These are phyloP conservation scores for Pantelozetes paolii DNA, from an alignment of 2,888 invertebrate genomes.

Conservation along the genomic window DNA sequence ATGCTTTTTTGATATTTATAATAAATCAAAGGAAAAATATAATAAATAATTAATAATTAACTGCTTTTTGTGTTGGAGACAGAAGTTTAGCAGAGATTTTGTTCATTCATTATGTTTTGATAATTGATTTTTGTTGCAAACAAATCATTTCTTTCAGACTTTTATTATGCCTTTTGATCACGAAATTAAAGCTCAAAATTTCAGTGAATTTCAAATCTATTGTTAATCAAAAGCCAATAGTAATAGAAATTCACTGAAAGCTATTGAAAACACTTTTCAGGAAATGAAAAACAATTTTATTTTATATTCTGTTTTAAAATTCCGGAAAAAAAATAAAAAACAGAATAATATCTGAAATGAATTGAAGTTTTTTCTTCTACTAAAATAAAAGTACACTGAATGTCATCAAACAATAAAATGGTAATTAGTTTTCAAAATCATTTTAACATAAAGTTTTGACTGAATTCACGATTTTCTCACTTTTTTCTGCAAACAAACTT, in stretches of 20 bases:
- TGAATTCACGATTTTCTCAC: not conserved
- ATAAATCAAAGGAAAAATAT: not conserved
- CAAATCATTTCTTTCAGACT: not conserved
- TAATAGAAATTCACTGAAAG: not conserved
- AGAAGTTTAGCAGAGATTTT: not conserved
- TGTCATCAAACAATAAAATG: not conserved
- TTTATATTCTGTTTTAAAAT: not conserved
- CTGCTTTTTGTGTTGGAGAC: not conserved
- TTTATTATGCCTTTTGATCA: not conserved
- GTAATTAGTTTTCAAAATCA: not conserved
- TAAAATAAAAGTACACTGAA: not conserved
- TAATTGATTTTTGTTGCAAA: conserved; percentile 15
- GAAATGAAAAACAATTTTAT: not conserved
- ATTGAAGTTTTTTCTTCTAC: not conserved
- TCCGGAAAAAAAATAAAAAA: not conserved
- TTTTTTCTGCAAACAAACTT: too few species aligned
- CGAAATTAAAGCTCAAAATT: not conserved
- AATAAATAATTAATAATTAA: conserved; percentile 3
- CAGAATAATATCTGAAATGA: not conserved
- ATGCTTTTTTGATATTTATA: not conserved
- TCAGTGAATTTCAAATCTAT: not conserved
- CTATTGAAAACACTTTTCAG: not conserved
- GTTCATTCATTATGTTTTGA: conserved; percentile 8
- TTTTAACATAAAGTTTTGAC: not conserved
- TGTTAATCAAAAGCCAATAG: not conserved